Percentiles rank a stretch among this genome's conserved stretches.
phyloP scores from a whole-genome alignment of 2,113 vertebrate species.

The Eublepharis macularius region DNA sequence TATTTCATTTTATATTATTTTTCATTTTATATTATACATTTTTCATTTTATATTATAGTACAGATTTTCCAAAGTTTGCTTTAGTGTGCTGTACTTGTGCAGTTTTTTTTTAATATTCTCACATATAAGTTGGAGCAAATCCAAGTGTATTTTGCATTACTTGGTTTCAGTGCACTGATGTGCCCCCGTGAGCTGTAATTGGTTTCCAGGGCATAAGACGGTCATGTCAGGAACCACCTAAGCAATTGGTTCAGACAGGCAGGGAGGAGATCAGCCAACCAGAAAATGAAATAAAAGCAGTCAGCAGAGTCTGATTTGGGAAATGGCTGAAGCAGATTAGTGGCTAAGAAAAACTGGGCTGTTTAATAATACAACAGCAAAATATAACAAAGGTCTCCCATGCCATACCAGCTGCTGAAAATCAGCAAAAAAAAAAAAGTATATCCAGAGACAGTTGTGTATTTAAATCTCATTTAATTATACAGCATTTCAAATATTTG shows the following conservation, averaged over 20 bases:
- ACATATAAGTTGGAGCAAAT: not conserved
- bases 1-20: not conserved
- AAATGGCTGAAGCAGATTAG: constrained; percentile 32
- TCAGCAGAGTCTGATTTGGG: constrained; percentile 14
- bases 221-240: constrained; percentile 18
- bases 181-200: not conserved
- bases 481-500: not conserved
- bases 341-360: not conserved
- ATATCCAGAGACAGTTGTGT: not conserved
- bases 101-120: not conserved
- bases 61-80: not conserved
- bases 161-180: not conserved
- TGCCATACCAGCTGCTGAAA: not conserved
- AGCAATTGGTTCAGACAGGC: constrained; percentile 30
- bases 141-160: not conserved
- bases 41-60: not conserved
- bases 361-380: not conserved
- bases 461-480: not conserved
- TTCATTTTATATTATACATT: not conserved
- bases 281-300: constrained; percentile 24
- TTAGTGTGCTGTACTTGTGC: not conserved
- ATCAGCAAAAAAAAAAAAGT: not conserved
- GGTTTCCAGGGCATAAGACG: not conserved
- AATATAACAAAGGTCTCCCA: not conserved
- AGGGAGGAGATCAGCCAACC: constrained; percentile 5